Evolutionary conservation across 2,888 invertebrate genomes (phyloP).

Genomic region (Lagria hirta): DNA sequence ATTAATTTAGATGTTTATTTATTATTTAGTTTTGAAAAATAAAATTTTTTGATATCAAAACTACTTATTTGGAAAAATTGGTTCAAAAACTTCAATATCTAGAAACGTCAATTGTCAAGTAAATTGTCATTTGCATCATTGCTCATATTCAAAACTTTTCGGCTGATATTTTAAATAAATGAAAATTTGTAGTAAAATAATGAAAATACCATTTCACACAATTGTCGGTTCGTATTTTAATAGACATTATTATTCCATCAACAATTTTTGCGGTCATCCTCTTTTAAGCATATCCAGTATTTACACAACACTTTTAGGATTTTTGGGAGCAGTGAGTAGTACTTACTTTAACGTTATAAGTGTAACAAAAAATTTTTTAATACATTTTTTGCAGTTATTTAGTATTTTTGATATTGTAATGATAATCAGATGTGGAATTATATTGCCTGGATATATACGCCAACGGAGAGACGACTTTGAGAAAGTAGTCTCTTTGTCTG

Average conservation of each 20-base stretch:
- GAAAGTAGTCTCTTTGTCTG: slow-evolving; percentile 41
- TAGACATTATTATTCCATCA: slow-evolving; percentile 37
- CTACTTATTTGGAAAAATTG: too few species aligned
- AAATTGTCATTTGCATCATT: too few species aligned
- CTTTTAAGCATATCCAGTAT: slow-evolving; percentile 40
- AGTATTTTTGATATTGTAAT: slow-evolving; percentile 47
- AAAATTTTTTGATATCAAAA: too few species aligned
- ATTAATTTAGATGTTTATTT: too few species aligned
- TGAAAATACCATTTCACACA: slow-evolving; percentile 46
- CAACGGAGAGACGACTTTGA: slow-evolving; percentile 40
- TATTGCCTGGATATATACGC: slow-evolving; percentile 44
- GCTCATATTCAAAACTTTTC: too few species aligned
- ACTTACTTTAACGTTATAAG: neutral
- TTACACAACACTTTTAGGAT: slow-evolving; percentile 46
- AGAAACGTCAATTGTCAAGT: too few species aligned
- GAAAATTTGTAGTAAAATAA: too few species aligned
- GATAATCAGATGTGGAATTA: slow-evolving; percentile 46
- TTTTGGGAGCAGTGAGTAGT: slow-evolving; percentile 40
- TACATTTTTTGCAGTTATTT: slow-evolving; percentile 39
- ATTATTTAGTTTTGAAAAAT: too few species aligned
- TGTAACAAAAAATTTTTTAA: slow-evolving; percentile 6
- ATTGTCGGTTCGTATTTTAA: slow-evolving; percentile 41
- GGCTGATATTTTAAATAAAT: too few species aligned
- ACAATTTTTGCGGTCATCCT: slow-evolving; percentile 40
- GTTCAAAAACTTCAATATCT: too few species aligned